Conservation (phyloP, 2,797 vertebrate genomes). For the Hoplostethus mediterraneus region DNA sequence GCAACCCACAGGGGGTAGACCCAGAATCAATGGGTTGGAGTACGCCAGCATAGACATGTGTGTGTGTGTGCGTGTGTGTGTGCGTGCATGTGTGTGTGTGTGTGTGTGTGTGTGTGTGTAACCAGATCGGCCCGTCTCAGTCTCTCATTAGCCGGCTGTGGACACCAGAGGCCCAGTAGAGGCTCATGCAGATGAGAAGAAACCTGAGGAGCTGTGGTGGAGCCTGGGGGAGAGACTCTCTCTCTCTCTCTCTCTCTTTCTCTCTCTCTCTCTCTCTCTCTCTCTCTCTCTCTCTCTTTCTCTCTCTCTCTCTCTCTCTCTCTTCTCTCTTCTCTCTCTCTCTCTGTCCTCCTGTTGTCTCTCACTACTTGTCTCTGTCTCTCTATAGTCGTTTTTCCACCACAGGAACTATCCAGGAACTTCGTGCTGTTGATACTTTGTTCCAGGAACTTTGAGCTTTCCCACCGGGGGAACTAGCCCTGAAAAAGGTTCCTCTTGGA, state of each 20-base stretch:
- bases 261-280: conserved; percentile 13
- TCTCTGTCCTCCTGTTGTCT: not conserved
- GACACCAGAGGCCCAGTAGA: conserved; percentile 76
- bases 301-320: conserved; percentile 6
- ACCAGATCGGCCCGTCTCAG: conserved; percentile 73
- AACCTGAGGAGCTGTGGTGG: conserved; percentile 79
- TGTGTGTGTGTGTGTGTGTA: conserved; percentile 75
- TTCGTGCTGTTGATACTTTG: too few species aligned
- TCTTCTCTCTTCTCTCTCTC: conserved; percentile 24
- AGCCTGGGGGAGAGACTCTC: conserved; percentile 30
- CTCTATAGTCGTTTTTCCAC: not conserved
- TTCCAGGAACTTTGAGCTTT: too few species aligned
- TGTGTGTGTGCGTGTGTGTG: conserved; percentile 29
- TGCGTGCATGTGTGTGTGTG: conserved; percentile 21
- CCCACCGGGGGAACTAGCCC: too few species aligned
- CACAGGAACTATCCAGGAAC: too few species aligned
- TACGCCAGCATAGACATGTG: conserved; percentile 32
- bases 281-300: conserved; percentile 18
- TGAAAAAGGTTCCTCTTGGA: too few species aligned
- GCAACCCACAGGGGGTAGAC: conserved; percentile 76
- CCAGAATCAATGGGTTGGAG: conserved; percentile 77
- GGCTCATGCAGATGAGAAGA: conserved; percentile 86
- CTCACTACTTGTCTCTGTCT: not conserved
- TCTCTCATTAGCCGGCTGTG: conserved; percentile 81
- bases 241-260: conserved; percentile 3